These are phyloP conservation scores for Chromis chromis DNA, from an alignment of 2,797 vertebrate genomes.

Conservation along the genomic window DNA sequence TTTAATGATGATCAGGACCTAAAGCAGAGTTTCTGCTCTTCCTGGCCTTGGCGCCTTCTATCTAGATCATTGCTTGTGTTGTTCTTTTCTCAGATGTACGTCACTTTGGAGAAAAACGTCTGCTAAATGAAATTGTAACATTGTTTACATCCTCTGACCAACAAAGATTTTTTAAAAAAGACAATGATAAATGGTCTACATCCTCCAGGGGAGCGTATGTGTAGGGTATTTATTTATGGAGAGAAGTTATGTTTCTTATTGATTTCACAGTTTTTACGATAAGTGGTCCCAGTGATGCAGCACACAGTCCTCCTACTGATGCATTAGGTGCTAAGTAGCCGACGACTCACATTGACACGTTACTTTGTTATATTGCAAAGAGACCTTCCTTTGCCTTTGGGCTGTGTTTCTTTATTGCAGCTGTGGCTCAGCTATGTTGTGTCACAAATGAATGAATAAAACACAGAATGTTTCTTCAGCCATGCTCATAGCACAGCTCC, in stretches of 20 bases:
- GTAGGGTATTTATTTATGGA: conserved; percentile 21
- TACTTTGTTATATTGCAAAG: background rate
- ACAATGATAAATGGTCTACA: background rate
- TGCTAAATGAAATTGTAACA: too few species aligned
- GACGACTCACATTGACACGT: background rate
- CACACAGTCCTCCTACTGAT: background rate
- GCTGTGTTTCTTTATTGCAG: background rate
- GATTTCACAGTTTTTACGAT: conserved; percentile 19
- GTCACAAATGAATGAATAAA: background rate
- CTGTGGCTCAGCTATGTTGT: background rate
- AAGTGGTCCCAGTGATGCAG: conserved; percentile 10
- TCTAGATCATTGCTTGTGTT: too few species aligned
- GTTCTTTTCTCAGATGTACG: too few species aligned
- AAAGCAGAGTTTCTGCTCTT: too few species aligned
- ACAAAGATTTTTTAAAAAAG: background rate
- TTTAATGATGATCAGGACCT: too few species aligned
- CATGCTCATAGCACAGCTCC: background rate
- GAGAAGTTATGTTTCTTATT: conserved; percentile 9
- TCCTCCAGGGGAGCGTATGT: too few species aligned
- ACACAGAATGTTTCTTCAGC: background rate
- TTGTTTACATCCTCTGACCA: background rate
- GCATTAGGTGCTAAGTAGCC: conserved; percentile 9
- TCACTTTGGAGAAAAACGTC: too few species aligned
- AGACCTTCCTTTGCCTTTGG: conserved; percentile 23
- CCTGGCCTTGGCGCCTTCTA: too few species aligned